Evolutionary conservation across 2,888 invertebrate genomes (phyloP).

Genomic region (Masnerella sp.): DNA sequence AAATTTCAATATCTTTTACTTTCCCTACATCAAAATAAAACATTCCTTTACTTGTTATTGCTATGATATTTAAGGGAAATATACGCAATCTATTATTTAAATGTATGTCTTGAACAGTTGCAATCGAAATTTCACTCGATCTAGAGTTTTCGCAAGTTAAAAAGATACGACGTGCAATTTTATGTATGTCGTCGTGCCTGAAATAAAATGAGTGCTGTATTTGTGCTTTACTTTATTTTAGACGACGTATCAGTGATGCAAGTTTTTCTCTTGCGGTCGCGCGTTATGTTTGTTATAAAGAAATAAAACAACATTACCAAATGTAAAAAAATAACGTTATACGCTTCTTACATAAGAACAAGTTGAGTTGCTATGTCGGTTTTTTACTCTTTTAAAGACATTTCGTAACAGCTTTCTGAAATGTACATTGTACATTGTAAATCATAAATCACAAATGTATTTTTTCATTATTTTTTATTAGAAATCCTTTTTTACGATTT

Average conservation of each 20-base stretch:
- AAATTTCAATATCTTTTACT: too few relatives aligned
- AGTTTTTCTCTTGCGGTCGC: conserved; percentile 4
- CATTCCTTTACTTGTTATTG: too few relatives aligned
- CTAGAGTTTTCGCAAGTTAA: too few relatives aligned
- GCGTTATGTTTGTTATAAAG: conserved; percentile 14
- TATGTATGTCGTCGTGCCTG: background rate
- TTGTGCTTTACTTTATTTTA: conserved; percentile 6
- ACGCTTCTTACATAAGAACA: conserved; percentile 9
- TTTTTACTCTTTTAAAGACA: conserved; percentile 1
- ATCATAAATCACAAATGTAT: conserved; percentile 13
- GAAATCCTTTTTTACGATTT: background rate
- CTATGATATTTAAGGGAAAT: too few relatives aligned
- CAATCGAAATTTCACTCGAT: too few relatives aligned
- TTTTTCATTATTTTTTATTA: background rate
- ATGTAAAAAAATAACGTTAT: conserved; percentile 7
- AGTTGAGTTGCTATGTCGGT: conserved; percentile 3
- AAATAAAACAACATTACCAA: conserved; percentile 20
- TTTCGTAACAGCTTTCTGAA: conserved; percentile 2
- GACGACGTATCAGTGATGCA: conserved; percentile 11
- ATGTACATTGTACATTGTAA: conserved; percentile 14
- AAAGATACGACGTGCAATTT: background rate
- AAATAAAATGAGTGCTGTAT: background rate
- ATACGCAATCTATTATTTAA: too few relatives aligned
- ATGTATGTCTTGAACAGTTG: too few relatives aligned
- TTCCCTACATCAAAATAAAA: too few relatives aligned